Percentiles rank a stretch among this genome's conserved stretches.
phyloP scores from a whole-genome alignment of 1,140 invertebrate species.

The Augochlora pura region DNA sequence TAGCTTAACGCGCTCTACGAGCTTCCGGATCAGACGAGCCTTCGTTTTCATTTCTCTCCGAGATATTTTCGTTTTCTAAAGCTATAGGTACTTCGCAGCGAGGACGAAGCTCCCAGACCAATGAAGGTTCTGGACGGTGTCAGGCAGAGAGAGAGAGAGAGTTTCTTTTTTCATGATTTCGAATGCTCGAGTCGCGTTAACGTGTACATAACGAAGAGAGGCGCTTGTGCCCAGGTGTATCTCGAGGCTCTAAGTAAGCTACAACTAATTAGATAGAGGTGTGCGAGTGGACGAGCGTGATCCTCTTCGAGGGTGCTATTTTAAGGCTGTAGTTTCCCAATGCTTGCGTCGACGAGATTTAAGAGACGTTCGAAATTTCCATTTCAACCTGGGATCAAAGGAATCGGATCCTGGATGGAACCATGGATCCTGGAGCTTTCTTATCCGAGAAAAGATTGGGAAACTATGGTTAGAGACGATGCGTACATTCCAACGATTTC shows the following conservation, averaged over 20 bases:
- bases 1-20: slow-evolving; percentile 7
- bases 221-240: slow-evolving; percentile 18
- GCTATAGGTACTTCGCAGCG: not conserved
- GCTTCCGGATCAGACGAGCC: not conserved
- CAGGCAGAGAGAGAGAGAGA: no score
- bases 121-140: no score
- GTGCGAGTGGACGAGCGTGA: not conserved
- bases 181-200: not conserved
- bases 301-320: slow-evolving; percentile 1
- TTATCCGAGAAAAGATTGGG: no score
- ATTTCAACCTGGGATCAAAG: no score
- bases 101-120: no score
- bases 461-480: slow-evolving; percentile 15
- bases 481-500: slow-evolving; percentile 47
- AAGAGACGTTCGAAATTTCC: no score
- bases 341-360: no score
- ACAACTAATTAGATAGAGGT: slow-evolving; percentile 18
- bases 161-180: no score
- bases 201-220: slow-evolving; percentile 25
- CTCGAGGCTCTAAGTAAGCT: slow-evolving; percentile 35
- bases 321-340: not conserved
- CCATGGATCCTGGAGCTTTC: no score
- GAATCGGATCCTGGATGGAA: no score
- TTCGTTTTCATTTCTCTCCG: not conserved
- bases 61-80: not conserved